Base-by-base conservation (phyloP, 2,113 vertebrate species). In the Catharus bicknelli region DNA sequence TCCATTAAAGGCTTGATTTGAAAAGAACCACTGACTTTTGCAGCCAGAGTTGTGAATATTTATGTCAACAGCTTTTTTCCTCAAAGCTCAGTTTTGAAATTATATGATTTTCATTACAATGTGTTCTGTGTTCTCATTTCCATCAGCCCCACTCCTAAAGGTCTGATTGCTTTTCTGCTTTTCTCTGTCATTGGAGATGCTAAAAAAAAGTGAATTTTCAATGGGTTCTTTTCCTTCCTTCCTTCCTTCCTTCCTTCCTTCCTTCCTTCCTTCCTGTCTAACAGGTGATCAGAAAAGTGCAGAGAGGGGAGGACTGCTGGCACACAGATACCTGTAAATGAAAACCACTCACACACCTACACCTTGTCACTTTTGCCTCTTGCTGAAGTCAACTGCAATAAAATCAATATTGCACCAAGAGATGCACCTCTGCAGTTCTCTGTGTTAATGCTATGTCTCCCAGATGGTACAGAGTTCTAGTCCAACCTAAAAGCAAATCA, bases 1-100 rank as follows among this genome's bases (percentile, higher is more conserved):
- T 91, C 59, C 57, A 80, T 85, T 75, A 90, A 69, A 82, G 51
- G 10, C 42, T 77, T 90, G 50, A 69, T 89, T 90, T 95, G 2
- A 34, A 89, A 91, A 88, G 58, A 79, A 51, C 25, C 47, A 47
- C 7, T 62, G 83, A 62, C 29, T 93, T 86, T 66, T 92, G 18
- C 42, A 66, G 74, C 57, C 75, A 80, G 53, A 67, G 26, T 81
- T 90, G 38, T 7, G 25, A 45, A 69, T 53, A 5, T 87, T 89
- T 75, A 42, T 94, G 67, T 85, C 89, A 92, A 84, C 86, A 92
- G 32, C 43, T 69, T 92, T 90, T 61, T 79, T 57, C 42, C 34
- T 84, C 55, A 82, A 79, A 85, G 54, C 9, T 79, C 47, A 58
- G 20, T 74, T 95, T 79, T 80, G 21, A 80, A 88, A 81, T 32